These are phyloP conservation scores for Cydia splendana DNA, from an alignment of 1,140 invertebrate genomes.

Conservation along the genomic window DNA sequence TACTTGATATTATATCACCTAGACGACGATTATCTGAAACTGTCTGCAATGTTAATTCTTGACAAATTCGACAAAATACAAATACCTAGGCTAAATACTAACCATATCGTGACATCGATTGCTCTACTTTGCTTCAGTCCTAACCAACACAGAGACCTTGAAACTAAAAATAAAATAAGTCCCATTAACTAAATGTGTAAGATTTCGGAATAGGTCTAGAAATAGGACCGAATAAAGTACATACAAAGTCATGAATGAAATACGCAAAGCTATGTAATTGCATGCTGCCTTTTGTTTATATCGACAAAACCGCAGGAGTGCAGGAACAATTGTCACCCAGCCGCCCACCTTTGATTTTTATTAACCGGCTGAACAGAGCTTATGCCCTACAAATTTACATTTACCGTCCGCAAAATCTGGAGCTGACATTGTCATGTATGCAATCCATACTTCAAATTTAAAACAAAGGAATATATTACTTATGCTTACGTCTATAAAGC, in stretches of 20 bases:
- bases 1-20: neutral
- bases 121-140: no score
- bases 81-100: neutral
- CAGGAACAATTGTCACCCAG: conserved; percentile 20
- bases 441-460: neutral
- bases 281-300: conserved; percentile 3
- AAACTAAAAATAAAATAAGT: no score
- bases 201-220: neutral
- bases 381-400: conserved; percentile 43
- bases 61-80: neutral
- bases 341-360: conserved; percentile 36
- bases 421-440: neutral
- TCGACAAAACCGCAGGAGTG: conserved; percentile 15
- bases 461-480: neutral
- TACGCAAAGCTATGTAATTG: neutral
- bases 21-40: conserved; percentile 13
- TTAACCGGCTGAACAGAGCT: conserved; percentile 40
- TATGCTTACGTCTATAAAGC: neutral
- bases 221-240: neutral
- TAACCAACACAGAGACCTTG: no score
- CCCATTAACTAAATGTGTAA: no score
- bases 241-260: neutral
- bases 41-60: neutral
- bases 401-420: conserved; percentile 4
- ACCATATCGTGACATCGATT: no score